These are phyloP conservation scores for Catostomus latipinnis DNA, from an alignment of 2,797 vertebrate species.

Conservation along the genomic window DNA sequence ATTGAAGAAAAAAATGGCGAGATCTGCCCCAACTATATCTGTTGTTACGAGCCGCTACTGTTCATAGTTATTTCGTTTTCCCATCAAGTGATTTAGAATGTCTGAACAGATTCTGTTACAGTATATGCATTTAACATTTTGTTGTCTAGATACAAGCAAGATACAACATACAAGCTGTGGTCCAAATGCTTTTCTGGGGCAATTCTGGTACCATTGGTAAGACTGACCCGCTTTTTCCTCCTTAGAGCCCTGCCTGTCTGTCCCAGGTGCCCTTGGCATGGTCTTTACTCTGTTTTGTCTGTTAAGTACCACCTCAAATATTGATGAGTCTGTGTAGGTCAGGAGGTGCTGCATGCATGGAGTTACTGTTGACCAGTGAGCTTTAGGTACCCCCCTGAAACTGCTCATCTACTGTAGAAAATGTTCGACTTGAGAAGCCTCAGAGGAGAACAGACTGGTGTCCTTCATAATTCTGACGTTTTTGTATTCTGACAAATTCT, in stretches of 20 bases:
- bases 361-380: conserved; percentile 51
- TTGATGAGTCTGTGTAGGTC: conserved; percentile 78
- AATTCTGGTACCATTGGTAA: conserved; percentile 22
- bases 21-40: too few relatives aligned
- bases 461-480: neutral
- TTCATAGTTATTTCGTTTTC: neutral
- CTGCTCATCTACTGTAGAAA: conserved; percentile 42
- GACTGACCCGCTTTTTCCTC: conserved; percentile 15
- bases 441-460: conserved; percentile 15
- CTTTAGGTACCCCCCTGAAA: conserved; percentile 48
- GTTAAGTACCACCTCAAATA: conserved; percentile 82
- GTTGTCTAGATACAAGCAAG: neutral
- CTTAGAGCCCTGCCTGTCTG: conserved; percentile 47
- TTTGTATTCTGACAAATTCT: neutral
- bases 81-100: neutral
- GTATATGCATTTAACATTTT: neutral
- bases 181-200: conserved; percentile 45
- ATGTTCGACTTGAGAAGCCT: conserved; percentile 37
- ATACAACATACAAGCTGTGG: neutral
- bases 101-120: neutral
- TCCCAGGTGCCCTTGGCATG: conserved; percentile 70
- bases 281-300: conserved; percentile 79
- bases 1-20: too few relatives aligned
- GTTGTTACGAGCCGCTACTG: too few relatives aligned
- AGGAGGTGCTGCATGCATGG: conserved; percentile 59